phyloP scores from a whole-genome alignment of 2,888 invertebrate species.

The Tromatobia lineatoria region DNA sequence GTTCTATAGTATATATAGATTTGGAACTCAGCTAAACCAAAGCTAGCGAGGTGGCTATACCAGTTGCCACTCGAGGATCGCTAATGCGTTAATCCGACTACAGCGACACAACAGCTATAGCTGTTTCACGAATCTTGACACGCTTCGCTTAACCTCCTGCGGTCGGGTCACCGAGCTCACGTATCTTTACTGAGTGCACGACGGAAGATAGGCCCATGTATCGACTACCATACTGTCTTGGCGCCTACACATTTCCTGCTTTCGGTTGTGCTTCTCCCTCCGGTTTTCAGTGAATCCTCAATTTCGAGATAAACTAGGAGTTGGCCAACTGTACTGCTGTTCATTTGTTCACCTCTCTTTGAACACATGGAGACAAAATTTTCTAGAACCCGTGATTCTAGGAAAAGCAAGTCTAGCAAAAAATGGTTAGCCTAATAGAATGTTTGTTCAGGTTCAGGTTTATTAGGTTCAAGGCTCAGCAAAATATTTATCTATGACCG shows the following conservation, averaged over 20 bases:
- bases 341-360: not conserved
- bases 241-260: slow-evolving; percentile 8
- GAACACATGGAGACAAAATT: not conserved
- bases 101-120: slow-evolving; percentile 25
- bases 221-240: slow-evolving; percentile 29
- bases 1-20: slow-evolving; percentile 8
- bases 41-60: slow-evolving; percentile 24
- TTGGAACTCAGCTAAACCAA: slow-evolving; percentile 12
- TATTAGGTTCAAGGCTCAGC: no score
- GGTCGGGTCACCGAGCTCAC: slow-evolving; percentile 71
- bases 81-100: slow-evolving; percentile 77
- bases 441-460: no score
- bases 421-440: no score
- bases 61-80: slow-evolving; percentile 71
- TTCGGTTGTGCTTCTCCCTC: not conserved
- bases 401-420: not conserved
- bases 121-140: slow-evolving; percentile 66
- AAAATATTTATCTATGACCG: no score
- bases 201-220: slow-evolving; percentile 69
- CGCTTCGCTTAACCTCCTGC: slow-evolving; percentile 72
- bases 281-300: not conserved
- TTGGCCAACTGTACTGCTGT: not conserved
- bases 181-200: slow-evolving; percentile 63
- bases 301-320: not conserved
- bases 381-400: not conserved